Percentiles rank a stretch among this genome's conserved stretches.
phyloP scores from a whole-genome alignment of 2,113 vertebrate species.

The Pygathrix nemaeus region DNA sequence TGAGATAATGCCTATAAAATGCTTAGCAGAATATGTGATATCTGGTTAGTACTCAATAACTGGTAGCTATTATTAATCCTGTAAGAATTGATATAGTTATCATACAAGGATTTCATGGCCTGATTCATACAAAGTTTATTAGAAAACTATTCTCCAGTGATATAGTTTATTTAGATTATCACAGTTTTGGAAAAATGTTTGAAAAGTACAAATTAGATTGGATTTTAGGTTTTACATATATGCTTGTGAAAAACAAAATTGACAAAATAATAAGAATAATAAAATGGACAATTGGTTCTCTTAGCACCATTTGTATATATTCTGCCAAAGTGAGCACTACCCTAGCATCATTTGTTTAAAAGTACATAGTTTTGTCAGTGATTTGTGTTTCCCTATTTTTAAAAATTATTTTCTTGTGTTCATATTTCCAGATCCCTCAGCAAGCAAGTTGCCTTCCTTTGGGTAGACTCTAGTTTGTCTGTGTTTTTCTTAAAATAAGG shows the following conservation, averaged over 20 bases:
- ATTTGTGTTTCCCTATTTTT: background rate
- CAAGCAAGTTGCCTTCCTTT: background rate
- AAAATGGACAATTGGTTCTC: background rate
- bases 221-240: slow-evolving; percentile 4
- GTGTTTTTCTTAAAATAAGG: background rate
- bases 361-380: background rate
- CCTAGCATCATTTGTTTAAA: background rate
- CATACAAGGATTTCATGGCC: background rate
- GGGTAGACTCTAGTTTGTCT: background rate
- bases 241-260: background rate
- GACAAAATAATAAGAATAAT: background rate
- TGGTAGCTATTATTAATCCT: background rate
- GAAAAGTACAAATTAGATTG: background rate
- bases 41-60: background rate
- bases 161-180: background rate
- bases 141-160: background rate
- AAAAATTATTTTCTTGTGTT: background rate
- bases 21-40: background rate
- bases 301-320: background rate
- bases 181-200: slow-evolving; percentile 4
- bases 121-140: background rate
- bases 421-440: background rate
- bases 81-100: background rate
- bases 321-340: too few relatives aligned
- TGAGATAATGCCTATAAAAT: slow-evolving; percentile 1